Evolutionary conservation across 1,140 invertebrate genomes (phyloP), one percentile per base, ranked within the genome.

Genomic region (Scaptomyza montana): DNA sequence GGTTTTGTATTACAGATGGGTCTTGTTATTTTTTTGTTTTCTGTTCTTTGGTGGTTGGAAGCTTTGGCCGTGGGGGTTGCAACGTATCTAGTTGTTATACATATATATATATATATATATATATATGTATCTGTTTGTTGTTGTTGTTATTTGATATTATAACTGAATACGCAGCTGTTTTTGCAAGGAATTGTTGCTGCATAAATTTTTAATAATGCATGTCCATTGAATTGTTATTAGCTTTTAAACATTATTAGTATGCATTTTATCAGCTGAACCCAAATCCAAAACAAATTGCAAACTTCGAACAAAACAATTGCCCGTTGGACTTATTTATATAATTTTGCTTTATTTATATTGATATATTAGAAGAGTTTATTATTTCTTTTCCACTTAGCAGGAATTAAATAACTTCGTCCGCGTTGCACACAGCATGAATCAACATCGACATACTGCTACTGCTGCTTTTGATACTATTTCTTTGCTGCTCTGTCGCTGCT

Each of bases 1-100:
- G 75, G 66, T 71, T 68, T 80, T 51, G 6, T 28, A 49, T 75
- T 77, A 71, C 62, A 74, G 69, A 66, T 89, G 93, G 92, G 78
- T 28, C 59, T 41, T 71, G 47, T 50, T 75, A 8, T 21, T 33
- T 4, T 4, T 21, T 49, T 57, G 6, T 51, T 45, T 28, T 6
- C 62, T 25, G 13, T 28, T 28, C 10, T 28, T 65, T 62, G 7
- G 46, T 76, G 73, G 73, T 73, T 62, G 62, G 61, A 60, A 43
- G 55, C 19, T 75, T 82, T 70, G 61, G 70, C 47, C 62, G 73
- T 86, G 70, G 69, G 68, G 74, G 74, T 68, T 70, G 65, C 39
- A 46, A 60, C 59, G 47, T 65, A 55, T 75, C 43, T 54, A 39
- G 36, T 81, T 82, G 81, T 85, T 25, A 25, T 25, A 25, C 21